Percentiles rank a stretch among this genome's conserved stretches.
Evolutionary conservation across 2,888 invertebrate species (phyloP).

Genomic region (Clepsis dumicolana): DNA sequence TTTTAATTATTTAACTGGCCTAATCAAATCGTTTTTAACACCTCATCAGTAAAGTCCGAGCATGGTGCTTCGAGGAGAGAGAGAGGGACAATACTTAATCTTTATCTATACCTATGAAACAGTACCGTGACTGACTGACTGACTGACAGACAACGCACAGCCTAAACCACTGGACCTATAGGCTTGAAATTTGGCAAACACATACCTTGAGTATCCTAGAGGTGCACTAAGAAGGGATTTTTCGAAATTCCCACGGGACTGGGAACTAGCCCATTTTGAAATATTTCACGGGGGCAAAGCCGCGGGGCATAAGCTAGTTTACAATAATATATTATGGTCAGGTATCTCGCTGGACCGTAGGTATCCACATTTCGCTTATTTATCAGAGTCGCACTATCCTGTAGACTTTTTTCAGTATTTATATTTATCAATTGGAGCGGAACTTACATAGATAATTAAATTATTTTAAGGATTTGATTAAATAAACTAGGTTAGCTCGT

Average conservation of each 20-base stretch:
- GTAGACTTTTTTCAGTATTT: background rate
- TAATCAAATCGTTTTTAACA: background rate
- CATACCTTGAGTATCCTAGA: no score
- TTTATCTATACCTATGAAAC: no score
- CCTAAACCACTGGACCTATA: no score
- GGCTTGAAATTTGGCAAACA: no score
- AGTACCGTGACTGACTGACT: no score
- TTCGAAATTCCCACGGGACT: no score
- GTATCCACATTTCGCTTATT: background rate
- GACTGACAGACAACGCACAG: no score
- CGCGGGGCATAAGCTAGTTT: no score
- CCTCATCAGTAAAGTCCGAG: background rate
- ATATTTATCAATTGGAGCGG: conserved; percentile 26
- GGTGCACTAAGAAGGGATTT: no score
- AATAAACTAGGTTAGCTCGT: conserved; percentile 49
- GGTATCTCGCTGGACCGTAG: background rate
- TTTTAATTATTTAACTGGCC: background rate
- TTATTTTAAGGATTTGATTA: conserved; percentile 41
- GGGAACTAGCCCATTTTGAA: no score
- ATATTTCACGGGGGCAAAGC: no score
- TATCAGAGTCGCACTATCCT: background rate
- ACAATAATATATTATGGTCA: no score
- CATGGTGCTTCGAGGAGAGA: background rate
- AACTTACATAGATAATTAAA: conserved; percentile 33
- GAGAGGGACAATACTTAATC: background rate